Conservation (phyloP, 2,888 invertebrate species). For the Acanthococcus lagerstroemiae region DNA sequence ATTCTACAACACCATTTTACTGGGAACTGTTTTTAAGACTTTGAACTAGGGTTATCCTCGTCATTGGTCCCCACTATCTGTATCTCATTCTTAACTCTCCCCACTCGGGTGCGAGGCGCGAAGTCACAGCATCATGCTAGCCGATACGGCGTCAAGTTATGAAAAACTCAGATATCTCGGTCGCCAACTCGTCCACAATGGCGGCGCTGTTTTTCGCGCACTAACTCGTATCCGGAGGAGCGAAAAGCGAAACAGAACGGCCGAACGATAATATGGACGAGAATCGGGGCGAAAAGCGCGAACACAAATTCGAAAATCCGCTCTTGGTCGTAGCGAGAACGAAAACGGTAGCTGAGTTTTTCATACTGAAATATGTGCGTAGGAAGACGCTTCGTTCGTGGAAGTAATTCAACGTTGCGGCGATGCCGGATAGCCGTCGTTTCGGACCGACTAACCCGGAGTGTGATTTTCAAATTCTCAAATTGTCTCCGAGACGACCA, state of each 20-base stretch:
- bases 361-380: conserved; percentile 29
- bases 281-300: neutral
- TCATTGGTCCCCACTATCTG: conserved; percentile 27
- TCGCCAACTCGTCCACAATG: neutral
- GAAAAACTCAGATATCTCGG: conserved; percentile 13
- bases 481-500: no score
- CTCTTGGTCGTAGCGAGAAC: conserved; percentile 46
- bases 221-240: neutral
- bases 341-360: conserved; percentile 13
- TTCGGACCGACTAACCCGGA: neutral
- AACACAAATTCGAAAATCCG: neutral
- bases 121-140: conserved; percentile 33
- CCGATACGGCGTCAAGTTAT: conserved; percentile 31
- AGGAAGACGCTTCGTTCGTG: conserved; percentile 27
- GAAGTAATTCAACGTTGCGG: conserved; percentile 9
- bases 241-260: no score
- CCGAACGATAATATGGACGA: neutral
- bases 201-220: neutral
- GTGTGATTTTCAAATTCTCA: neutral
- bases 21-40: conserved; percentile 28
- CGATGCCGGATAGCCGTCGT: neutral
- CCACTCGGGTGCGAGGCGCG: conserved; percentile 25
- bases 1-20: conserved; percentile 22
- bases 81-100: conserved; percentile 33
- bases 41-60: conserved; percentile 28